Percentiles rank a stretch among this genome's conserved stretches.
Evolutionary conservation across 2,113 vertebrate species (phyloP).

Genomic region (Marmota flaviventris): DNA sequence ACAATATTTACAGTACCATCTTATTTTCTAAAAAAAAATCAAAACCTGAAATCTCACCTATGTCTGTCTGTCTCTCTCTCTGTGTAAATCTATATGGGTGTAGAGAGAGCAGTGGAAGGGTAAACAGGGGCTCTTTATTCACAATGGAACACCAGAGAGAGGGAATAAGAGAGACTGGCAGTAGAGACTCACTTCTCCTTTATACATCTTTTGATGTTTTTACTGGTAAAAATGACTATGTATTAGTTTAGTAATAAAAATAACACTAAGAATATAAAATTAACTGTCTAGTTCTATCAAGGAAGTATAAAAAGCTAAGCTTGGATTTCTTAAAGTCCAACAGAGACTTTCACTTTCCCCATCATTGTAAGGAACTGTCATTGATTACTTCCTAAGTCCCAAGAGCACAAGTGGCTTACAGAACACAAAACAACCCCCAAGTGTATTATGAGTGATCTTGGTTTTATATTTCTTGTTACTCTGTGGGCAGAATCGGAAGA

Average conservation of each 20-base stretch:
- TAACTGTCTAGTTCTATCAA: neutral
- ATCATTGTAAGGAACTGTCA: neutral
- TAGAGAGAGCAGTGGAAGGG: neutral
- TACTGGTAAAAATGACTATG: neutral
- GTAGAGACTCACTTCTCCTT: neutral
- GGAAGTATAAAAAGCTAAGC: neutral
- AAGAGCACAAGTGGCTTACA: neutral
- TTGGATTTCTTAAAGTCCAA: neutral
- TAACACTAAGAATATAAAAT: neutral
- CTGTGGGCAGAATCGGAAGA: neutral
- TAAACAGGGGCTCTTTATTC: accelerated
- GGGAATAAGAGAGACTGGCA: neutral
- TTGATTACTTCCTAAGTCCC: neutral
- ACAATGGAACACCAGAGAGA: neutral
- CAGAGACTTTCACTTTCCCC: neutral
- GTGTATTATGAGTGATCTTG: neutral
- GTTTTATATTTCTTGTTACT: neutral
- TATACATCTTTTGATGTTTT: neutral
- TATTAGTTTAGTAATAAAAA: neutral
- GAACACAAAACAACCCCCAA: no score
- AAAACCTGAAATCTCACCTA: neutral
- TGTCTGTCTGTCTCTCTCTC: no score
- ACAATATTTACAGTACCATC: neutral
- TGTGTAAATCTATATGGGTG: accelerated
- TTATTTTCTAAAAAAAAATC: neutral